Conservation (phyloP, 2,797 vertebrate genomes). For the Centropyge bicolor region DNA sequence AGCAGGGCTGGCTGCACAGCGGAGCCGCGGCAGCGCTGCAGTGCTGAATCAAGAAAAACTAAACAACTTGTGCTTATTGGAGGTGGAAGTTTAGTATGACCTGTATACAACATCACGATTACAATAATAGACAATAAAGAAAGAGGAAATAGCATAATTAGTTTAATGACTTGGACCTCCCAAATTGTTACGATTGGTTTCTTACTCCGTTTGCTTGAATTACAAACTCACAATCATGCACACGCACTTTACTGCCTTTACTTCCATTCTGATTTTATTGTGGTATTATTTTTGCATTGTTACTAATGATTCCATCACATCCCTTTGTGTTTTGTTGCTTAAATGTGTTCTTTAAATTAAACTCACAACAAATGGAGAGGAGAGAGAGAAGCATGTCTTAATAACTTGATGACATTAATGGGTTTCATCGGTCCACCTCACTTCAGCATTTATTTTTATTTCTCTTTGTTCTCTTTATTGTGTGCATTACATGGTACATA, state of each 20-base stretch:
- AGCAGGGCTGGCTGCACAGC: constrained; percentile 28
- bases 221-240: constrained; percentile 4
- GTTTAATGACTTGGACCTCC: constrained; percentile 13
- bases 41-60: constrained; percentile 46
- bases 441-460: constrained; percentile 26
- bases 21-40: constrained; percentile 13
- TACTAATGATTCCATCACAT: constrained; percentile 31
- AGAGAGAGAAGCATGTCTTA: constrained; percentile 22
- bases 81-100: constrained; percentile 30
- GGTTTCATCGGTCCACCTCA: constrained; percentile 27
- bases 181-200: constrained; percentile 26
- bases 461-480: constrained; percentile 28
- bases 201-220: constrained; percentile 1
- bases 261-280: constrained; percentile 14
- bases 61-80: constrained; percentile 33
- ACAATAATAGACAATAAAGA: constrained; percentile 21
- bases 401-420: constrained; percentile 36
- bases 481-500: constrained; percentile 7
- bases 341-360: constrained; percentile 36
- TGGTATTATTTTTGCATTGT: background rate
- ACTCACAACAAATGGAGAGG: constrained; percentile 3
- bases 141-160: constrained; percentile 23
- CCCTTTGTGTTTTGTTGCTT: constrained; percentile 6
- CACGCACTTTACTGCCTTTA: constrained; percentile 14
- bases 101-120: constrained; percentile 22